These are phyloP conservation scores for Epizoanthus illoricatus DNA, from an alignment of 92 coral and sea anemone species.

Conservation along the genomic window DNA sequence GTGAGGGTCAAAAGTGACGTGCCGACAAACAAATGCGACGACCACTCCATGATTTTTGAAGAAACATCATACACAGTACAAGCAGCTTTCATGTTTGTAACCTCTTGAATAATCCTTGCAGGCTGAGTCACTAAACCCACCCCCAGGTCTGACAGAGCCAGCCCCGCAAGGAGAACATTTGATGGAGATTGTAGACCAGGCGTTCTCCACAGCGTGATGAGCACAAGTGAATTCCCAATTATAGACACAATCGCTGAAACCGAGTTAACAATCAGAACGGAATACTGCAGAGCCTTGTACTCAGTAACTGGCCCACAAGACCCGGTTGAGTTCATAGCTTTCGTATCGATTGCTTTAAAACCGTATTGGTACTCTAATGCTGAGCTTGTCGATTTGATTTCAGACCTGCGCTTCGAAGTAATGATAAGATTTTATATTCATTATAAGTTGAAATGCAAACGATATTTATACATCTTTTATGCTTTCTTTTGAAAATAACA, in stretches of 20 bases:
- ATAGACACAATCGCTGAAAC: background rate
- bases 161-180: background rate
- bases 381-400: too few relatives aligned
- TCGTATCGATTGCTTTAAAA: too few relatives aligned
- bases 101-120: background rate
- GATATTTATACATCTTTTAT: too few relatives aligned
- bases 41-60: background rate
- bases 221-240: background rate
- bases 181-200: background rate
- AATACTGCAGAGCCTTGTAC: background rate
- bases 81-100: background rate
- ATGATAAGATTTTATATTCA: too few relatives aligned
- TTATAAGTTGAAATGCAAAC: too few relatives aligned
- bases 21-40: background rate
- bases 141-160: conserved; percentile 10
- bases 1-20: background rate
- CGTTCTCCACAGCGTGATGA: background rate
- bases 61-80: background rate
- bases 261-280: background rate
- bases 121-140: background rate
- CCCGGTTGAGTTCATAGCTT: too few relatives aligned
- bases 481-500: too few relatives aligned
- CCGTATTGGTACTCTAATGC: too few relatives aligned
- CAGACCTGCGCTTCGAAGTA: too few relatives aligned
- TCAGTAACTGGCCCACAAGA: background rate